phyloP scores from a whole-genome alignment of 2,888 invertebrate species.

The Ryuthela nishihirai region DNA sequence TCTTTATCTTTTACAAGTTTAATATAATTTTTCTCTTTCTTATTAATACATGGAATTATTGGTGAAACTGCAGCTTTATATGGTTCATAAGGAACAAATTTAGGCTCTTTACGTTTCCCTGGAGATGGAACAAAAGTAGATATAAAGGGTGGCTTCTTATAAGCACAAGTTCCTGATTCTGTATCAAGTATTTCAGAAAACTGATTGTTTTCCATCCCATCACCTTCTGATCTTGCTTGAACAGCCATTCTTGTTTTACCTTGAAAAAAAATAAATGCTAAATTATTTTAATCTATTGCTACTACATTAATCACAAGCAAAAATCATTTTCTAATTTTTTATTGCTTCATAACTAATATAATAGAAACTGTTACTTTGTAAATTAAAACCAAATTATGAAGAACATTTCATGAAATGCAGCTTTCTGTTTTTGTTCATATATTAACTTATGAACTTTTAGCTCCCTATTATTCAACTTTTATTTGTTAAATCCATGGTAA shows the following conservation, averaged over 20 bases:
- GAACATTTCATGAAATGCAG: no score
- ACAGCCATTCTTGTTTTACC: conserved; percentile 11
- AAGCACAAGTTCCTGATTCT: background rate
- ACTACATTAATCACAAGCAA: no score
- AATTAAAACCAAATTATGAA: no score
- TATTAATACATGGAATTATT: conserved; percentile 57
- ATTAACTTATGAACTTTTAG: no score
- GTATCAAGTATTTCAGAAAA: background rate
- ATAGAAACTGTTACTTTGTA: no score
- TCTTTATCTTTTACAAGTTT: no score
- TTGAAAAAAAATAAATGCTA: conserved; percentile 12
- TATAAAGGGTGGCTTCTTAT: background rate
- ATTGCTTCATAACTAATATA: no score
- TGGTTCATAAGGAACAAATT: conserved; percentile 83
- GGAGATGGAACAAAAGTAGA: conserved; percentile 8
- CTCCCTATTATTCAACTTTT: no score
- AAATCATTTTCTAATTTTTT: no score
- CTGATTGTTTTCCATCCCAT: conserved; percentile 37
- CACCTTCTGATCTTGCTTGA: conserved; percentile 33
- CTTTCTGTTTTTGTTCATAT: no score
- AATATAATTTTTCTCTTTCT: conserved; percentile 1
- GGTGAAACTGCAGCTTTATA: conserved; percentile 80
- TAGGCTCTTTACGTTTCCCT: conserved; percentile 59
- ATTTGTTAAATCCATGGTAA: no score
- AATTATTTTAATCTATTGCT: no score